Conservation (phyloP, 2,113 vertebrate genomes). For the Lichenostomus cassidix region DNA sequence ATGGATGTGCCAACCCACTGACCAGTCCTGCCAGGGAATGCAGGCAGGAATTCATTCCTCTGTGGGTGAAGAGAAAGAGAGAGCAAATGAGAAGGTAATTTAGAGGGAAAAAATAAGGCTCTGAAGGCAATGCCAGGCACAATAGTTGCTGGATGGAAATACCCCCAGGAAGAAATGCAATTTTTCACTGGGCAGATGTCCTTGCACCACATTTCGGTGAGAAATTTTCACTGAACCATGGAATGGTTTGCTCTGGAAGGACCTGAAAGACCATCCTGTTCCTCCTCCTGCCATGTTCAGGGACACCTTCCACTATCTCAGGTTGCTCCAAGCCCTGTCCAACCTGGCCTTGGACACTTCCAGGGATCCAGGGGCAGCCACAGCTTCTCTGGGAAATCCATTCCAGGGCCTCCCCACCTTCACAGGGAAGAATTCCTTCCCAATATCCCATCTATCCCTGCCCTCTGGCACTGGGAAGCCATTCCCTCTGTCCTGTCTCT, state of each 20-base stretch:
- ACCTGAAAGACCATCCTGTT: background rate
- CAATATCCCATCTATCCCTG: no score
- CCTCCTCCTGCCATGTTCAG: background rate
- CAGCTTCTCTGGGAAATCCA: background rate
- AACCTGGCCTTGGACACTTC: background rate
- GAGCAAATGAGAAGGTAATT: background rate
- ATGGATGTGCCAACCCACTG: background rate
- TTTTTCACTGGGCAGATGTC: background rate
- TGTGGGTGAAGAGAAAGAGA: background rate
- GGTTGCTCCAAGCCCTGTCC: background rate
- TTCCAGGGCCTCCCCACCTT: background rate
- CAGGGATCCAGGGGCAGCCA: background rate
- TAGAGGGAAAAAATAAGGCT: background rate
- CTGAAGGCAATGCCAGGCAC: background rate
- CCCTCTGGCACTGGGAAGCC: background rate
- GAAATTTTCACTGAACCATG: background rate
- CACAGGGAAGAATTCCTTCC: background rate
- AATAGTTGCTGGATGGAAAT: background rate
- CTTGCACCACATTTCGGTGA: background rate
- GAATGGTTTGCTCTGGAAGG: fast-evolving
- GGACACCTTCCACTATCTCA: background rate
- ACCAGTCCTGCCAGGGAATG: background rate
- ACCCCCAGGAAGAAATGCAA: background rate
- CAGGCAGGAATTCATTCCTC: background rate
- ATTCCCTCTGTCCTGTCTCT: background rate